Base-by-base conservation (phyloP, 2,888 invertebrate species). In the Chloromyia formosa region DNA sequence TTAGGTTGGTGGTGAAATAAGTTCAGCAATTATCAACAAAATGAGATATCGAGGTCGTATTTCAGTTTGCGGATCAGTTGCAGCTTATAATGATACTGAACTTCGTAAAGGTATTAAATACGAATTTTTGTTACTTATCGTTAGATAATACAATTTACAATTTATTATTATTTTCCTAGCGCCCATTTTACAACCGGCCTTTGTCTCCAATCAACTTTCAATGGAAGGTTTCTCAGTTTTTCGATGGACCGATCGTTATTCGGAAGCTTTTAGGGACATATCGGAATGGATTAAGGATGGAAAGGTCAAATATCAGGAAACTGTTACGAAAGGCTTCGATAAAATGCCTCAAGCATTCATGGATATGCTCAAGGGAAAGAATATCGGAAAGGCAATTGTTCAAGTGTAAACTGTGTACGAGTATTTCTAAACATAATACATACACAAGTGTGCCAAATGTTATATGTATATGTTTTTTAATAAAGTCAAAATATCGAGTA, bases 291-390 rank as follows among this genome's bases (percentile, higher is more conserved):
- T 92, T 75, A 84, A 85, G 66, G 89, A 91, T 85, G 93, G 92
- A 56, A 93, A 92, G 84, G 80, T 94, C 14, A 89, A 90, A 80
- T 90, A 90, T 81, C 86, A 86, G 77, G 93, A 94, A 83, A 91
- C 92, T 61, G 81, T 90, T 1, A 91, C 90, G 1, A 85, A 90
- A 76, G 93, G 93, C 1, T 93, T 93, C 83, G 91, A 92, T 77
- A 92, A 92, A 79, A 90, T 91, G 88, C 90, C 91, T 1, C 86
- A 89, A 66, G 92, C 93, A 45, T 89, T 93, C 76, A 86, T 89
- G 72, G 90, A 89, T 14, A 87, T 93, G 82, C 83, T 88, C 10
- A 82, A 85, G 73, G 93, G 93, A 49, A 88, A 89, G 80, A 93
- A 92, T 83, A 87, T 87, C 23, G 93, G 93, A 66, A 93, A 93